Conservation (phyloP, 2,888 invertebrate genomes). For the Pristionchus japonicus region DNA sequence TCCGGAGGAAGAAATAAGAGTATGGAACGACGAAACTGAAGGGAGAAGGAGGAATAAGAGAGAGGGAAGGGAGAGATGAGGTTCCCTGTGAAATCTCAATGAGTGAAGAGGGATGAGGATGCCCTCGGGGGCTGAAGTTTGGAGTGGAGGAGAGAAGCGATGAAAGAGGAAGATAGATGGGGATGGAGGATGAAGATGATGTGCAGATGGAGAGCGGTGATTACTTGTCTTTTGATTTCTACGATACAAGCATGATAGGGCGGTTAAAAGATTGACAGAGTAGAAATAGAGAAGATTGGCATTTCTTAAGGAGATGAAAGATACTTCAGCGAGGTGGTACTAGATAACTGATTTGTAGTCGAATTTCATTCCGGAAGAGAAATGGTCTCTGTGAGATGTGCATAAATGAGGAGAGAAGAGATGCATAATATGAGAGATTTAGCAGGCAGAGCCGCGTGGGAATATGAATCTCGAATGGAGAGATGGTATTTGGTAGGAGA, state of each 20-base stretch:
- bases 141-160: background rate
- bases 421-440: constrained; percentile 5
- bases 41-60: background rate
- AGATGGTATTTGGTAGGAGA: background rate
- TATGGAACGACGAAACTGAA: background rate
- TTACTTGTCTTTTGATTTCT: background rate
- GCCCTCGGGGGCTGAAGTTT: constrained; percentile 9
- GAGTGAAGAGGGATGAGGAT: constrained; percentile 4
- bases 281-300: no score
- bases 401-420: background rate
- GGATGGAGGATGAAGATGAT: background rate
- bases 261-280: no score
- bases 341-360: constrained; percentile 8
- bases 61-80: background rate
- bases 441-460: background rate
- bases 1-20: constrained; percentile 2
- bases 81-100: background rate
- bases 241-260: no score
- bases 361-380: background rate
- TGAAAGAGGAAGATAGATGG: constrained; percentile 15
- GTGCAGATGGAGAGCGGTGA: background rate
- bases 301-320: no score
- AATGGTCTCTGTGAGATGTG: constrained; percentile 25
- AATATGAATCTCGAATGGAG: background rate
- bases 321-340: background rate